Evolutionary conservation across 2,797 vertebrate species (phyloP).

Genomic region (Pseudopleuronectes americanus): DNA sequence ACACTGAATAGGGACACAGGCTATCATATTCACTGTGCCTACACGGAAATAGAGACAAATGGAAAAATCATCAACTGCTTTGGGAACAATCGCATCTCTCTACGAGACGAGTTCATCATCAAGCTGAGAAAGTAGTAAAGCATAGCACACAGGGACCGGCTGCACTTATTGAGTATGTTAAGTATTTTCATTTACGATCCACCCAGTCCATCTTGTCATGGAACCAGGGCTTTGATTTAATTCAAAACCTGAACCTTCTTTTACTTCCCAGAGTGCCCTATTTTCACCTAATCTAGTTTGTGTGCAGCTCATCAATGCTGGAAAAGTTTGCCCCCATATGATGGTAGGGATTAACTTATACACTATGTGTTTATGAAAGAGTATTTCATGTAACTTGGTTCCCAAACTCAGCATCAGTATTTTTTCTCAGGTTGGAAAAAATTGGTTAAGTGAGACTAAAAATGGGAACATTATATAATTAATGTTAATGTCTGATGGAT

Average conservation of each 20-base stretch:
- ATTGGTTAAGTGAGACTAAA: too few species aligned
- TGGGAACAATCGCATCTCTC: slow-evolving; percentile 22
- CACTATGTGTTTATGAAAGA: too few species aligned
- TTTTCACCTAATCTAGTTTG: slow-evolving; percentile 54
- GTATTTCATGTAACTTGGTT: too few species aligned
- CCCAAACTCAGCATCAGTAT: background rate
- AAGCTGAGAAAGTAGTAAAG: slow-evolving; percentile 1
- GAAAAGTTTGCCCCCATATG: background rate
- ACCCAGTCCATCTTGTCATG: slow-evolving; percentile 6
- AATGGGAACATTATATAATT: too few species aligned
- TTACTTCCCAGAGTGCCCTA: slow-evolving; percentile 39
- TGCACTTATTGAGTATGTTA: slow-evolving; percentile 11
- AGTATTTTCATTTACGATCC: slow-evolving; percentile 24
- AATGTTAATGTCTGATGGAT: too few species aligned
- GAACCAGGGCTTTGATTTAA: slow-evolving; percentile 21
- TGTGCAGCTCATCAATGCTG: slow-evolving; percentile 23
- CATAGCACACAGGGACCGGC: slow-evolving; percentile 3
- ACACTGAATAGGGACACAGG: slow-evolving; percentile 33
- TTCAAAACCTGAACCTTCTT: slow-evolving; percentile 15
- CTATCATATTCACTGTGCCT: slow-evolving; percentile 41
- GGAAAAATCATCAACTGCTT: slow-evolving; percentile 33
- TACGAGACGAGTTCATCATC: slow-evolving; percentile 2
- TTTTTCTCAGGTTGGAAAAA: too few species aligned
- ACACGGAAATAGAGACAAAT: slow-evolving; percentile 45
- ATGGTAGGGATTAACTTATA: background rate